These are phyloP conservation scores for Stomorhina lunata DNA, from an alignment of 2,888 invertebrate genomes.

Conservation along the genomic window DNA sequence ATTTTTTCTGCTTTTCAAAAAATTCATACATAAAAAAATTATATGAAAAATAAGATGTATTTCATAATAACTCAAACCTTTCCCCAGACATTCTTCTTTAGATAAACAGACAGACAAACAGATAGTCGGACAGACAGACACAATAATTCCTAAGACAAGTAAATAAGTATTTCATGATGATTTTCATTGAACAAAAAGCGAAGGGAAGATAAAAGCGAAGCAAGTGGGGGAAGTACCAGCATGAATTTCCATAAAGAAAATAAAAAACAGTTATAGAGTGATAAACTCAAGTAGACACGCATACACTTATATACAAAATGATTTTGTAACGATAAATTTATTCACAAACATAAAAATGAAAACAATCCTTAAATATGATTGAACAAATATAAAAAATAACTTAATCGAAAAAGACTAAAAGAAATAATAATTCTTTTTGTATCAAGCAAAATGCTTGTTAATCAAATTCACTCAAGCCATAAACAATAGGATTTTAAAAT, in stretches of 20 bases:
- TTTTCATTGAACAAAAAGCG: neutral
- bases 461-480: too few species aligned
- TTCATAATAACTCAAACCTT: neutral
- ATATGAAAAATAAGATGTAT: neutral
- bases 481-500: too few species aligned
- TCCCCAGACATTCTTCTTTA: neutral
- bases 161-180: neutral
- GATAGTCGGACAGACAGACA: too few species aligned
- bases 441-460: too few species aligned
- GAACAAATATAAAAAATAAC: neutral
- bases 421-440: too few species aligned
- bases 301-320: conserved; percentile 13
- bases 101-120: too few species aligned
- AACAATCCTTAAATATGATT: neutral
- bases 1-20: neutral
- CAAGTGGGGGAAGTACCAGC: neutral
- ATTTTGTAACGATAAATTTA: neutral
- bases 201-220: neutral
- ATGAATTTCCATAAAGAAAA: neutral
- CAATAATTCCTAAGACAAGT: neutral
- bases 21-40: neutral
- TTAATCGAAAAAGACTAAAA: too few species aligned
- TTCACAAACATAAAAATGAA: neutral
- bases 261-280: neutral
- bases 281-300: neutral